Conservation (phyloP, 2,113 vertebrate genomes). For the Neodon shergylaensis region DNA sequence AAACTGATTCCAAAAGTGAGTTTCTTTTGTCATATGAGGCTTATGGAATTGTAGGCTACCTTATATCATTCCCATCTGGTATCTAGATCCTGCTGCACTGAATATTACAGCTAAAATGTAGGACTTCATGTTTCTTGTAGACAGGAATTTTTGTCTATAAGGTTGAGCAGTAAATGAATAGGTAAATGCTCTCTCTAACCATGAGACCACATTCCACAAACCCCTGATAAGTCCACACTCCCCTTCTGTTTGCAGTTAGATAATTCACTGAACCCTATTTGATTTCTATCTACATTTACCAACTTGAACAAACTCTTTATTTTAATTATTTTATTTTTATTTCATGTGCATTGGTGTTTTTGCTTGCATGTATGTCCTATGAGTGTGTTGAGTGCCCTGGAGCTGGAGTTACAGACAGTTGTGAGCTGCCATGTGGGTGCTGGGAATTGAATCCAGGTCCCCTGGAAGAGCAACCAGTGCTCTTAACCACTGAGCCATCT, state of each 20-base stretch:
- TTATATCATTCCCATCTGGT: background rate
- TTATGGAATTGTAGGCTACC: background rate
- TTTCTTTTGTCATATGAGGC: background rate
- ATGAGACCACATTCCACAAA: background rate
- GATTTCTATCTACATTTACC: background rate
- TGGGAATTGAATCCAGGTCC: too few relatives aligned
- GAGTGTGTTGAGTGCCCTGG: too few relatives aligned
- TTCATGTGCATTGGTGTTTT: too few relatives aligned
- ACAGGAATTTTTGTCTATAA: background rate
- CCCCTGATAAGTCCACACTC: background rate
- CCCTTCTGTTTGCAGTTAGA: background rate
- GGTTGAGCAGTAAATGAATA: background rate
- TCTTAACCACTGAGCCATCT: too few relatives aligned
- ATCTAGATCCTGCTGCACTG: background rate
- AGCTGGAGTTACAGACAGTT: too few relatives aligned
- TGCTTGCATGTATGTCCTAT: too few relatives aligned
- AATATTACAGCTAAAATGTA: background rate
- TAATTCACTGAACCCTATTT: background rate
- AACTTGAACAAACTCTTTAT: background rate
- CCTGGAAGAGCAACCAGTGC: too few relatives aligned
- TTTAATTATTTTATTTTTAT: too few relatives aligned
- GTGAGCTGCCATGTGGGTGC: too few relatives aligned
- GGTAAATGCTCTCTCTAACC: background rate
- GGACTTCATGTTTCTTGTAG: background rate
- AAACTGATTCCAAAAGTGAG: background rate